Percentiles rank a stretch among this genome's conserved stretches.
phyloP scores from a whole-genome alignment of 2,888 invertebrate species.

The Hyles lineata region DNA sequence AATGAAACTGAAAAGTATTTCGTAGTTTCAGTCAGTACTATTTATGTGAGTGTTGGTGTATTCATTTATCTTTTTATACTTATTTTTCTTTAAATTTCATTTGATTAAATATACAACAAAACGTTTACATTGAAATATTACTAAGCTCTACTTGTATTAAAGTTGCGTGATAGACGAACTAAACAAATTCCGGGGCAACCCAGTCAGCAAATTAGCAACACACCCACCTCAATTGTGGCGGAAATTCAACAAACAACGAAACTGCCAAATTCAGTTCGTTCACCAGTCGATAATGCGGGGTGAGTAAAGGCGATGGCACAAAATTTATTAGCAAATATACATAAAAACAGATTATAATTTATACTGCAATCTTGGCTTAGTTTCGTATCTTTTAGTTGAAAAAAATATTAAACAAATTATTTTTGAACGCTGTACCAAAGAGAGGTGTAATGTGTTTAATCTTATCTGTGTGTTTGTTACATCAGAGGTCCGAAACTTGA shows the following conservation, averaged over 20 bases:
- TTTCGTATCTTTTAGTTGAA: no score
- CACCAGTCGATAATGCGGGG: not conserved
- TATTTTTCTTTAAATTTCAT: no score
- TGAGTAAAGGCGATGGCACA: not conserved
- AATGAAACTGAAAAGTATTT: no score
- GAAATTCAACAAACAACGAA: slow-evolving; percentile 12
- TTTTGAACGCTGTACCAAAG: no score
- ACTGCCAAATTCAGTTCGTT: slow-evolving; percentile 10
- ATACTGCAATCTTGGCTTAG: not conserved
- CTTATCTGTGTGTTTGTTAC: no score
- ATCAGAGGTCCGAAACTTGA: no score
- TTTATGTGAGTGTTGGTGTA: no score
- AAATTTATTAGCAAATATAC: not conserved
- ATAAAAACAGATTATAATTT: not conserved
- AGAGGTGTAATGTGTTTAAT: no score
- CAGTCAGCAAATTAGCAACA: slow-evolving; percentile 17
- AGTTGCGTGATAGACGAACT: slow-evolving; percentile 3
- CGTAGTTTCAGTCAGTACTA: no score
- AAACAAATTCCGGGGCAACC: not conserved
- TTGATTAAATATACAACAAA: no score
- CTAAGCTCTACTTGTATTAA: not conserved
- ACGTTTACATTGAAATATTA: not conserved
- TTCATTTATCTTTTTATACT: no score
- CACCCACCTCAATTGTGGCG: not conserved
- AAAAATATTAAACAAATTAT: no score